Evolutionary conservation across 2,113 vertebrate species (phyloP).

Genomic region (Ceuthmochares aereus): DNA sequence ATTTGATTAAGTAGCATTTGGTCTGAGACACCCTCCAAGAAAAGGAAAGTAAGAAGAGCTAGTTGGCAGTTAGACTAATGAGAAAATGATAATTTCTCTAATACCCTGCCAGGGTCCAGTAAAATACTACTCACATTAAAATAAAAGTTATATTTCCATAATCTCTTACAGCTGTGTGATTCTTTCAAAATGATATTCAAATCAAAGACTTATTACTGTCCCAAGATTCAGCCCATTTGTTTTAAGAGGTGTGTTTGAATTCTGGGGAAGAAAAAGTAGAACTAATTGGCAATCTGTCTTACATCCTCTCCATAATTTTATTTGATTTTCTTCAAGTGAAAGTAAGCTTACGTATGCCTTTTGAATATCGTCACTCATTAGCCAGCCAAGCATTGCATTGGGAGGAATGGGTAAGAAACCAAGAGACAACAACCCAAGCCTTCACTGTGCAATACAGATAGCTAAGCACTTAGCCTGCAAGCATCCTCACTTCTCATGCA

Average conservation of each 20-base stretch:
- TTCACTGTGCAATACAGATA: not conserved
- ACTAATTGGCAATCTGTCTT: not conserved
- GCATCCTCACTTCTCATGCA: not conserved
- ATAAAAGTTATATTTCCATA: slow-evolving; percentile 66
- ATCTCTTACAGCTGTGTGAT: slow-evolving; percentile 63
- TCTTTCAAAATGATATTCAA: slow-evolving; percentile 55
- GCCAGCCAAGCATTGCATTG: not conserved
- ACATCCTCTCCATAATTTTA: not conserved
- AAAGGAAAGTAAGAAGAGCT: slow-evolving; percentile 40
- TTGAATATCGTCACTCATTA: not conserved
- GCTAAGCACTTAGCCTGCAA: not conserved
- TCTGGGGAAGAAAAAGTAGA: not conserved
- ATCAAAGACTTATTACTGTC: slow-evolving; percentile 54
- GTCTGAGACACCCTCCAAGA: slow-evolving; percentile 43
- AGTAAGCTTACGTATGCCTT: not conserved
- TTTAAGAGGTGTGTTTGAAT: slow-evolving; percentile 22
- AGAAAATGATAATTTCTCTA: slow-evolving; percentile 62
- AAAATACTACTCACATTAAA: slow-evolving; percentile 64
- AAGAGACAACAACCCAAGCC: not conserved
- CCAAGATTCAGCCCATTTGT: slow-evolving; percentile 24
- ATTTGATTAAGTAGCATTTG: slow-evolving; percentile 52
- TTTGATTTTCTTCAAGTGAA: not conserved
- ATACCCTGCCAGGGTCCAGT: slow-evolving; percentile 55
- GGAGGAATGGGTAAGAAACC: not conserved
- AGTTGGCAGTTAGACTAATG: slow-evolving; percentile 67